Percentiles rank a stretch among this genome's conserved stretches.
These are phyloP conservation scores for Cryptocheilus praepositus DNA, from an alignment of 2,888 invertebrate species.

Conservation along the genomic window DNA sequence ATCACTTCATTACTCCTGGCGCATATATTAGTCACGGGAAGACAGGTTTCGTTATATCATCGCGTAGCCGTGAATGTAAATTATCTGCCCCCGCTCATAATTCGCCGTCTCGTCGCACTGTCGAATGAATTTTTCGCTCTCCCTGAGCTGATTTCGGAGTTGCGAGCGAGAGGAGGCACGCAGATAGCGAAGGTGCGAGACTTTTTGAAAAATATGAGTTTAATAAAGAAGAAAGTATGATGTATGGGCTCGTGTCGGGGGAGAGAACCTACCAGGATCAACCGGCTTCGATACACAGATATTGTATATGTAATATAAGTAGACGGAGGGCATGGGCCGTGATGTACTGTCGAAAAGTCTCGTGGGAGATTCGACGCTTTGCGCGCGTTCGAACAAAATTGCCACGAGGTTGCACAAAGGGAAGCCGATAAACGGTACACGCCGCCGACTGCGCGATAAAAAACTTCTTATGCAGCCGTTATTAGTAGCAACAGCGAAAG, in stretches of 20 bases:
- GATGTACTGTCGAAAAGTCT: conserved; percentile 52
- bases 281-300: conserved; percentile 68
- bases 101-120: conserved; percentile 50
- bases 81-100: conserved; percentile 42
- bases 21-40: conserved; percentile 40
- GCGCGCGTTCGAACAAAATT: conserved; percentile 25
- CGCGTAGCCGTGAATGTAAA: conserved; percentile 43
- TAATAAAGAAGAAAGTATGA: conserved; percentile 73
- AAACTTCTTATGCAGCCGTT: too few species aligned
- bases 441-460: too few species aligned
- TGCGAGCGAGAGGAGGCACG: conserved; percentile 44
- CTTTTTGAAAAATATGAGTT: conserved; percentile 72
- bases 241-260: conserved; percentile 65
- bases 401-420: conserved; percentile 12
- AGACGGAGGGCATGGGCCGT: conserved; percentile 49
- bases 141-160: conserved; percentile 54
- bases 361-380: conserved; percentile 36
- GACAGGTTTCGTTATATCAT: conserved; percentile 36
- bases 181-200: conserved; percentile 56
- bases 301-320: conserved; percentile 66
- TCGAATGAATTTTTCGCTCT: conserved; percentile 51
- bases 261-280: conserved; percentile 64
- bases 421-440: too few species aligned
- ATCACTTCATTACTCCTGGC: conserved; percentile 7
- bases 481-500: too few species aligned